phyloP scores from a whole-genome alignment of 2,888 invertebrate species.

The Scaptomyza flava region DNA sequence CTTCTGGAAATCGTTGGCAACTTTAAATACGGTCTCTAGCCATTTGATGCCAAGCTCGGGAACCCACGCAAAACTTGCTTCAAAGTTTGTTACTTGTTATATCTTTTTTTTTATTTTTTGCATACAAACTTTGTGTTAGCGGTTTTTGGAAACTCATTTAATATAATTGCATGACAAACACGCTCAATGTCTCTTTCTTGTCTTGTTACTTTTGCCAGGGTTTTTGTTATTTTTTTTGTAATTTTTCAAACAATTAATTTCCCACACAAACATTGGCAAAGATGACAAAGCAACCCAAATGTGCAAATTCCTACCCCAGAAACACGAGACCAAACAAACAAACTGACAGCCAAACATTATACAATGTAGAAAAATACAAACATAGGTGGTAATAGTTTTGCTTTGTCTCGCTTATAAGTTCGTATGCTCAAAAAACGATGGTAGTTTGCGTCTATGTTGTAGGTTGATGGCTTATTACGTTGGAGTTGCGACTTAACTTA shows the following conservation, averaged over 20 bases:
- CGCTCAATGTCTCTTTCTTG: conserved; percentile 37
- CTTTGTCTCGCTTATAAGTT: conserved; percentile 31
- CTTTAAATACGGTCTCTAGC: conserved; percentile 13
- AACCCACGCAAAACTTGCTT: conserved; percentile 26
- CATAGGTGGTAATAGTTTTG: conserved; percentile 24
- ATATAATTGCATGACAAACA: conserved; percentile 61
- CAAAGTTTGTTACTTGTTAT: conserved; percentile 11
- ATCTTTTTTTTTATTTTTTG: conserved; percentile 16
- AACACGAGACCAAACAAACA: background rate
- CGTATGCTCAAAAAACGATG: conserved; percentile 25
- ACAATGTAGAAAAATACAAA: background rate
- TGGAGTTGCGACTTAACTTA: conserved; percentile 10
- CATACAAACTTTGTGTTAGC: background rate
- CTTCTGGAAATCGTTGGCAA: conserved; percentile 22
- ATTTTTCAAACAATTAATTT: conserved; percentile 66
- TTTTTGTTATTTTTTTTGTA: conserved; percentile 25
- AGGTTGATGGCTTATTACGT: conserved; percentile 15
- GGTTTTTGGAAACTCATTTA: conserved; percentile 67
- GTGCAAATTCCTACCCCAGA: conserved; percentile 69
- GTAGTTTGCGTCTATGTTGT: conserved; percentile 17
- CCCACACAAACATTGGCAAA: conserved; percentile 61
- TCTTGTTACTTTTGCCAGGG: conserved; percentile 8
- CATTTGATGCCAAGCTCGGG: conserved; percentile 1
- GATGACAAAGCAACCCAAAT: conserved; percentile 63
- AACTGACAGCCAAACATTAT: background rate